phyloP scores from a whole-genome alignment of 2,888 invertebrate species.

The Eupithecia vulgata region DNA sequence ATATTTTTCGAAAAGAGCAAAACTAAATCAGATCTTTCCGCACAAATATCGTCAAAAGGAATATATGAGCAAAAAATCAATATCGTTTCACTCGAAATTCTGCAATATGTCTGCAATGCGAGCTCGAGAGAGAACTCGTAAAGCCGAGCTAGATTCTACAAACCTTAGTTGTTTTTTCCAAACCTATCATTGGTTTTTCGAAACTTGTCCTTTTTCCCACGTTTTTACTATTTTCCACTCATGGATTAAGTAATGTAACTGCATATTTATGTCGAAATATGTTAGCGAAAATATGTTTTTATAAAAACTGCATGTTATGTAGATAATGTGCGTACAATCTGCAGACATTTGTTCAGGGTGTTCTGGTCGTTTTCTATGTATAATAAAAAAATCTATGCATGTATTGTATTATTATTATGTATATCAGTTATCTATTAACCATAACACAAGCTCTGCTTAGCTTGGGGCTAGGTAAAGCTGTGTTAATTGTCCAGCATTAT shows the following conservation, averaged over 20 bases:
- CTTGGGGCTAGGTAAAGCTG: too few relatives aligned
- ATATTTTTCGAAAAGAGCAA: not conserved
- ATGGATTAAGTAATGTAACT: not conserved
- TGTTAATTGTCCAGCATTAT: too few relatives aligned
- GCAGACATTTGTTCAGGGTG: too few relatives aligned
- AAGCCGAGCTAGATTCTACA: constrained; percentile 26
- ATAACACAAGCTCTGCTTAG: too few relatives aligned
- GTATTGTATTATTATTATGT: too few relatives aligned
- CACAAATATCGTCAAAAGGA: constrained; percentile 34
- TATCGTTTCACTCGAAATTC: constrained; percentile 29
- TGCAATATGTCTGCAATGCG: constrained; percentile 37
- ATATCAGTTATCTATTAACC: too few relatives aligned
- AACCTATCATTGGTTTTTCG: constrained; percentile 32
- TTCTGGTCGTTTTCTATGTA: too few relatives aligned
- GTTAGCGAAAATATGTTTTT: not conserved
- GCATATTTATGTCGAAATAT: constrained; percentile 16
- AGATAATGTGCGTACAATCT: too few relatives aligned
- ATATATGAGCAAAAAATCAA: constrained; percentile 36
- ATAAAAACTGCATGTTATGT: not conserved
- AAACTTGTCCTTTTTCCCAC: constrained; percentile 34
- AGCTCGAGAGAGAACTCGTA: constrained; percentile 28
- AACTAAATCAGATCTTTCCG: constrained; percentile 17
- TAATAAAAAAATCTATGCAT: too few relatives aligned
- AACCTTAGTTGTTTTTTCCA: constrained; percentile 28
- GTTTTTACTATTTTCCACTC: constrained; percentile 18